These are phyloP conservation scores for Archips xylosteana DNA, from an alignment of 2,888 invertebrate species.

Conservation along the genomic window DNA sequence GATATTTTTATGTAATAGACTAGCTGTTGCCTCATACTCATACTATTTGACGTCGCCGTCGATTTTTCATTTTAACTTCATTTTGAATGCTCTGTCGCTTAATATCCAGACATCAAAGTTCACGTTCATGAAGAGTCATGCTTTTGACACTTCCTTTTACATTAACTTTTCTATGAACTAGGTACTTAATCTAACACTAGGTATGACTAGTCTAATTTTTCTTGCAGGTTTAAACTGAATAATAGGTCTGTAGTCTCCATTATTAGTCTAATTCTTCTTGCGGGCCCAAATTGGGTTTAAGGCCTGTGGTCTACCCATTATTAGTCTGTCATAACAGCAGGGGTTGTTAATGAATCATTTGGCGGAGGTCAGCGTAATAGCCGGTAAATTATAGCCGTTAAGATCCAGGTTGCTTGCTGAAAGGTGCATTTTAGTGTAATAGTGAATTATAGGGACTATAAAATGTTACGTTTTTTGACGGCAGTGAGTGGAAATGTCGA, in stretches of 20 bases:
- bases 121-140: neutral
- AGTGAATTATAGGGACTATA: conserved; percentile 38
- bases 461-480: conserved; percentile 34
- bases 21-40: too few species aligned
- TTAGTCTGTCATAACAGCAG: conserved; percentile 55
- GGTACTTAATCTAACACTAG: too few species aligned
- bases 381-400: conserved; percentile 56
- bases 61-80: neutral
- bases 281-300: too few species aligned
- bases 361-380: conserved; percentile 52
- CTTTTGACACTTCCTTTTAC: neutral
- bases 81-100: neutral
- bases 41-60: neutral
- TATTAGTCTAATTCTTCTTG: too few species aligned
- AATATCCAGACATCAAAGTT: neutral
- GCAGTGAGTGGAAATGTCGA: neutral
- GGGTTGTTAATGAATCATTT: conserved; percentile 56
- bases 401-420: conserved; percentile 43
- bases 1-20: too few species aligned
- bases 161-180: neutral
- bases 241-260: too few species aligned
- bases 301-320: conserved; percentile 44
- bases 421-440: conserved; percentile 39
- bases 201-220: too few species aligned
- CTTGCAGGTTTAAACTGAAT: too few species aligned